Conservation (phyloP, 2,797 vertebrate genomes). For the Buphagus erythrorhynchus region DNA sequence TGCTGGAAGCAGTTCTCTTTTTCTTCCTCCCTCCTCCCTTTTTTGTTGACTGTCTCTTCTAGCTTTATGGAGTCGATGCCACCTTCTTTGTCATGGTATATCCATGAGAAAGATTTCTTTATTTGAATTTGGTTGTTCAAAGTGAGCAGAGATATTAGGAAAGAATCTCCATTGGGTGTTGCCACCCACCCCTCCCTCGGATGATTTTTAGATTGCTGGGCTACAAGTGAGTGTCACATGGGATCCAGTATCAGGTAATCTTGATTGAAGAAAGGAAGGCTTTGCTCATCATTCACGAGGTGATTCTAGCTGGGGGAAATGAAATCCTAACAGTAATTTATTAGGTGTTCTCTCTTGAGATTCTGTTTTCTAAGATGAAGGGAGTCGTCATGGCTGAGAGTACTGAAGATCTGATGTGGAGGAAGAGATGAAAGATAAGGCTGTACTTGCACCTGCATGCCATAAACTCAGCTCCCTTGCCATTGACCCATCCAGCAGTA, state of each 20-base stretch:
- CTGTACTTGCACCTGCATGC: background rate
- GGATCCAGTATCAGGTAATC: background rate
- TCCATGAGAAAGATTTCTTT: background rate
- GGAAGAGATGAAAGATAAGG: conserved; percentile 13
- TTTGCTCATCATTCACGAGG: background rate
- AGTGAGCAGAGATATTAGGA: background rate
- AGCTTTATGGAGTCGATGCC: background rate
- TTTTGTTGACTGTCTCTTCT: background rate
- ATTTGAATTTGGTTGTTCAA: background rate
- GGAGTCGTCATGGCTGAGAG: background rate
- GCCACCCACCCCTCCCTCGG: rapidly evolving
- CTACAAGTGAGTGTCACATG: background rate
- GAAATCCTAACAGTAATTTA: background rate
- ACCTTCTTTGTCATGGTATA: background rate
- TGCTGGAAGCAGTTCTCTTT: background rate
- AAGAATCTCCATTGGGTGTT: background rate
- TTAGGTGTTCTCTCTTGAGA: background rate
- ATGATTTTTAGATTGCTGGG: background rate
- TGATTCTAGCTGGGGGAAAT: background rate
- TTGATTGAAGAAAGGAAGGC: conserved; percentile 19
- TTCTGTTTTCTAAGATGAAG: background rate
- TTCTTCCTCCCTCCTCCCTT: background rate
- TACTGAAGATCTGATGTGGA: background rate
- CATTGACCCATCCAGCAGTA: background rate
- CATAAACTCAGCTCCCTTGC: background rate